Percentiles rank a stretch among this genome's conserved stretches.
phyloP scores from a whole-genome alignment of 2,888 invertebrate genomes.

The Ochropleura plecta region DNA sequence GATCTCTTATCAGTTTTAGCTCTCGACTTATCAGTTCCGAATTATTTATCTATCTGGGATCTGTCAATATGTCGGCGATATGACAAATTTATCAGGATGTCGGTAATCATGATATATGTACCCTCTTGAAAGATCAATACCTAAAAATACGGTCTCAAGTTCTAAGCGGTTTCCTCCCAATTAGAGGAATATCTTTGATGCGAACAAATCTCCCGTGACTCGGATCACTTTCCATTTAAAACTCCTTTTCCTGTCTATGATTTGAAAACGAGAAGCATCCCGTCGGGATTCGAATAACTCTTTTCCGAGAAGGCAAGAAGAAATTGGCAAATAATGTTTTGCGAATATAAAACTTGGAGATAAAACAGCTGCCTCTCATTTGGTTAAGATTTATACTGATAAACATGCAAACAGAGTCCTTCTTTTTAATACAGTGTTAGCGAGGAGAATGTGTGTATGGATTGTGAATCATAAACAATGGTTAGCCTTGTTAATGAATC shows the following conservation, averaged over 20 bases:
- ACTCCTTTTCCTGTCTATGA: constrained; percentile 72
- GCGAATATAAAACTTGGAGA: constrained; percentile 19
- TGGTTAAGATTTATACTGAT: constrained; percentile 47
- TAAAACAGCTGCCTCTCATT: constrained; percentile 37
- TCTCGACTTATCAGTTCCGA: constrained; percentile 78
- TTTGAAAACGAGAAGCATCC: constrained; percentile 73
- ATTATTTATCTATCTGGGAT: constrained; percentile 79
- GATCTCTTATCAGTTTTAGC: constrained; percentile 69
- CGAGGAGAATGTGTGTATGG: constrained; percentile 70
- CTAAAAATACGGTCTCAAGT: constrained; percentile 45
- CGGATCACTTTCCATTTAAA: constrained; percentile 64
- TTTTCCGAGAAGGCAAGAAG: constrained; percentile 67
- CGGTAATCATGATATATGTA: constrained; percentile 66
- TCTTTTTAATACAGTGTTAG: constrained; percentile 60
- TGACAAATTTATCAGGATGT: constrained; percentile 80
- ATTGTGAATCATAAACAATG: constrained; percentile 81
- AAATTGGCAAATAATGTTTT: constrained; percentile 55
- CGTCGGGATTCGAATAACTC: constrained; percentile 68
- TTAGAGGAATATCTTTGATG: constrained; percentile 64
- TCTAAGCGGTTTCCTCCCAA: constrained; percentile 60
- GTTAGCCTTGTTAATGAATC: constrained; percentile 87
- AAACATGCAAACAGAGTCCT: constrained; percentile 48
- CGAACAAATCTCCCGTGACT: constrained; percentile 52
- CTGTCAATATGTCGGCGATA: constrained; percentile 86
- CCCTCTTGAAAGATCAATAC: constrained; percentile 57